Base-by-base conservation (phyloP, 2,797 vertebrate species). In the Enteromius mattozi region DNA sequence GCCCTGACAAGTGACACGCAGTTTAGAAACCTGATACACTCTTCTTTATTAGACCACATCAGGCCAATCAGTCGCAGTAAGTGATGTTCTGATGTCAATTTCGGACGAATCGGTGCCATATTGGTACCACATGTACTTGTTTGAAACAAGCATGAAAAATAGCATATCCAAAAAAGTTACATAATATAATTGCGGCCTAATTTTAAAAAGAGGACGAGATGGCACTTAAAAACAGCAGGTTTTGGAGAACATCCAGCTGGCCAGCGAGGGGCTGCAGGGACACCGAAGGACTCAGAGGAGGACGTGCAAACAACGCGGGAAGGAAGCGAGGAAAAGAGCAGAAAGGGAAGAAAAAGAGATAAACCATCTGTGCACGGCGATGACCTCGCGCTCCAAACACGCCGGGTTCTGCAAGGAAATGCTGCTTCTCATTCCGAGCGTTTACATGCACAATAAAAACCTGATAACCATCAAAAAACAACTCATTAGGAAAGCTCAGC, bases 341-440 rank as follows among this genome's bases (percentile, higher is more conserved):
- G 49, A 30, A 56, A 70, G 63, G 75, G 49, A 66, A 42, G 91
- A 93, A 92, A 61, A 5, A 47, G 9, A 49, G 30, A 76, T 1
- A 63, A 37, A 80, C 93, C 93, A 94, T 94, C 92, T 95, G 93
- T 91, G 90, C 89, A 69, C 79, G 2, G n/a, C 87, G 59, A 91
- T 93, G 92, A 93, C 91, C 90, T 93, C 92, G 88, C 88, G 69
- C 86, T 61, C 71, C 87, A 93, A 93, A 91, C 90, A 91, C 88
- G 66, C 77, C 47, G 89, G 33, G 61, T 17, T 69, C 75, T 27
- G 13, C 63, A 54, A 89, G 68, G 90, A 91, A 91, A 89, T 81
- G 88, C 91, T 91, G 89, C 90, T 92, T 85, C 88, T 90, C 86
- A 80, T 71, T 87, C 70, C 72, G 74, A 86, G 14, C 9, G 1